Percentiles rank a stretch among this genome's conserved stretches.
Conservation (phyloP, 2,797 vertebrate species). For the Danio albolineatus region DNA sequence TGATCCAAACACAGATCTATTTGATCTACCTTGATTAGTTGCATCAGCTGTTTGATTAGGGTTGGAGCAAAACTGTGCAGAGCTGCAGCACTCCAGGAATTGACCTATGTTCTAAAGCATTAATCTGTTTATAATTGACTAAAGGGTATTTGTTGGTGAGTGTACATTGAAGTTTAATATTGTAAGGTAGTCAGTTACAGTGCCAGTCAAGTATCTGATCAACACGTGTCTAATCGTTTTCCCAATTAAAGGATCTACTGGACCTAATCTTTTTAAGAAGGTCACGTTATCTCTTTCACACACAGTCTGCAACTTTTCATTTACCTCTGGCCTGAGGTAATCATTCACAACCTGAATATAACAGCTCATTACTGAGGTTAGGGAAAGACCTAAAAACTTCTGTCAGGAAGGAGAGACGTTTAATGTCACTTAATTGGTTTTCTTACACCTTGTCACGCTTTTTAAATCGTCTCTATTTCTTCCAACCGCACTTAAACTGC, state of each 20-base stretch:
- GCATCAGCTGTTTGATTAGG: no score
- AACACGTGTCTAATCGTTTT: conserved; percentile 59
- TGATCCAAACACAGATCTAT: no score
- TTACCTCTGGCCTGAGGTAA: conserved; percentile 55
- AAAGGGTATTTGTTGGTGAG: background rate
- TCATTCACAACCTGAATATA: background rate
- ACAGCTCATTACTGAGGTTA: background rate
- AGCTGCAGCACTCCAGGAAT: no score
- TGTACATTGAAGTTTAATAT: background rate
- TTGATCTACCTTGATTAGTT: no score
- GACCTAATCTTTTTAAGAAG: conserved; percentile 66
- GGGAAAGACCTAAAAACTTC: background rate
- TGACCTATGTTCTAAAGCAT: background rate
- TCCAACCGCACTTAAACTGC: no score
- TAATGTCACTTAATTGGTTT: background rate
- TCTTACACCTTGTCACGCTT: no score
- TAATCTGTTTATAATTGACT: background rate
- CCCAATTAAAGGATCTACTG: conserved; percentile 61
- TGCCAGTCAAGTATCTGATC: background rate
- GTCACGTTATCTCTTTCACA: conserved; percentile 64
- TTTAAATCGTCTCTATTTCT: no score
- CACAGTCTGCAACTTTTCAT: background rate
- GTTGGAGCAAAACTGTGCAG: no score
- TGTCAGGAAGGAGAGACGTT: background rate
- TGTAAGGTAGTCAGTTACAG: background rate